Percentiles rank a stretch among this genome's conserved stretches.
phyloP scores from a whole-genome alignment of 1,140 invertebrate species.

The Thalassaphorura encarpata region DNA sequence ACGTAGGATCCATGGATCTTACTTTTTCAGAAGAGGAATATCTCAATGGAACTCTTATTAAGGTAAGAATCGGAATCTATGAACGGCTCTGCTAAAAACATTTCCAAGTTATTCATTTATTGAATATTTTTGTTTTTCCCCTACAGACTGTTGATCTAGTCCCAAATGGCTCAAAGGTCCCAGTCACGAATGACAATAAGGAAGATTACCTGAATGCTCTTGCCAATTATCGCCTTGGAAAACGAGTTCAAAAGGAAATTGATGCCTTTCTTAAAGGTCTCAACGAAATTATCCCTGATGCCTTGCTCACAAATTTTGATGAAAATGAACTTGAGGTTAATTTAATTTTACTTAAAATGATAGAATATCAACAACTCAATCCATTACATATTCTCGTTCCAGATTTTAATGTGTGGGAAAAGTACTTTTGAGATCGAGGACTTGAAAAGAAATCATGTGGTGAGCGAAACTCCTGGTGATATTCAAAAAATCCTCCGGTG shows the following conservation, averaged over 20 bases:
- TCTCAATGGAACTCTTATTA: conserved; percentile 56
- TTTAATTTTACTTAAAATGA: not conserved
- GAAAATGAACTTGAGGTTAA: conserved; percentile 88
- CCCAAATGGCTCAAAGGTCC: conserved; percentile 55
- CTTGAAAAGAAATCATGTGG: conserved; percentile 20
- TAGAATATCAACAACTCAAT: not conserved
- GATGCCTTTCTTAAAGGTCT: conserved; percentile 80
- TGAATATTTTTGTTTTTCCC: too few species aligned
- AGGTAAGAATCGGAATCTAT: conserved; percentile 45
- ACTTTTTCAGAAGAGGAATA: conserved; percentile 84
- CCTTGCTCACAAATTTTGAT: conserved; percentile 86
- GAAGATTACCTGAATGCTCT: conserved; percentile 74
- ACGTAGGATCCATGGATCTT: conserved; percentile 73
- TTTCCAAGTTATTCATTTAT: too few species aligned
- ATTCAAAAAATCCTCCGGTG: conserved; percentile 75
- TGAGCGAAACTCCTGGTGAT: conserved; percentile 48
- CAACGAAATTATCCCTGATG: conserved; percentile 81
- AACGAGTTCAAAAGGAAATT: conserved; percentile 67
- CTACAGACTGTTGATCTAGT: conserved; percentile 56
- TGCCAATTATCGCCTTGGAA: conserved; percentile 75
- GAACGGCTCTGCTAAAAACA: too few species aligned
- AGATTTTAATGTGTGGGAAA: conserved; percentile 29
- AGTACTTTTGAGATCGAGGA: conserved; percentile 26
- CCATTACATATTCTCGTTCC: not conserved
- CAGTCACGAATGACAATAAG: conserved; percentile 66